Base-by-base conservation (phyloP, 2,113 vertebrate species). In the Chloebia gouldiae region DNA sequence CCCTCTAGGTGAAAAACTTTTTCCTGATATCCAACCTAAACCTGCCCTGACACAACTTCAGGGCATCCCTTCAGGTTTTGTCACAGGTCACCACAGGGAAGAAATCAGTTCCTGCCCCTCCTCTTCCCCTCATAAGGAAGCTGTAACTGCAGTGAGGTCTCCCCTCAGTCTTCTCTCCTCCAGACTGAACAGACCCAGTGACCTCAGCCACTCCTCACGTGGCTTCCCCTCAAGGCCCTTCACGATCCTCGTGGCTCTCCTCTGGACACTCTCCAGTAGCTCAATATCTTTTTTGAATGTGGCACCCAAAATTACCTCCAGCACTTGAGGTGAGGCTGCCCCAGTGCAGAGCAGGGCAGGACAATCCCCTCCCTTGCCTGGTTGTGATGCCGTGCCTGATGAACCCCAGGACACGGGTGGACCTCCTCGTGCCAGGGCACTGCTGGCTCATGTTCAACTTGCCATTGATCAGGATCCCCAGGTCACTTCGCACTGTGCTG, bases 381-480 rank as follows among this genome's bases (percentile, higher is more conserved):
- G 40, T 31, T 51, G 14, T 3, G 17, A 44, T 45, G 54, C 54
- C 60, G 54, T 0, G 18, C 45, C 54, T 53, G 45, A 33, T 39
- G 37, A 4, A 0, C 25, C 22, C 45, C 22, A 60, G 27, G 45
- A 12, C 45, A 60, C 0, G 0, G 3, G 1, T 40, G 42, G 8
- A 33, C 10, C 18, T 73, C 10, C 33, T 86, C 54, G 15, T 86
- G 28, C 47, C 39, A 78, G 54, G 45, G 28, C 45, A 45, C 47
- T 69, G 37, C 23, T 53, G 39, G 0, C 3, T 61, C 13, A 4
- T 5, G 3, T 21, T n/a, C 56, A 39, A 0, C 28, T 28, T 45
- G 6, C 0, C 22, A 40, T 6, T 0, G 0, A 20, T 7, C 23
- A 61, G 28, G 28, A 44, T 7, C 4, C 11, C 4, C 18, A 24